These are phyloP conservation scores for Syngnathus typhle DNA, from an alignment of 2,113 vertebrate genomes.

Conservation along the genomic window DNA sequence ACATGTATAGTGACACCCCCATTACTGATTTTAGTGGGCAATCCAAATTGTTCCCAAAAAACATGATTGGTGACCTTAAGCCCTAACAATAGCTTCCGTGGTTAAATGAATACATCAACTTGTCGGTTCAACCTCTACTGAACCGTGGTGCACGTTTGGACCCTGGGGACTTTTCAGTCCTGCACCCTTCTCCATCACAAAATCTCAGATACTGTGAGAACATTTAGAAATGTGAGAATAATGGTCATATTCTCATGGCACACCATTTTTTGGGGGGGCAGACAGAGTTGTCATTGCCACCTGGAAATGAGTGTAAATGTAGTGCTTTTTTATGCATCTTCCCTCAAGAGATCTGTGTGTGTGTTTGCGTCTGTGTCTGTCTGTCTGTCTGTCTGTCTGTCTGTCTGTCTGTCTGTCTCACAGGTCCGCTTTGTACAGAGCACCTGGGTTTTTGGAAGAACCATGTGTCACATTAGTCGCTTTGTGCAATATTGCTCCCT, in stretches of 20 bases:
- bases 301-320: not conserved
- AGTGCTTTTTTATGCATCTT: not conserved
- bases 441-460: slow-evolving; percentile 87
- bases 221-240: not conserved
- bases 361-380: not conserved
- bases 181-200: too few species aligned
- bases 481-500: slow-evolving; percentile 94
- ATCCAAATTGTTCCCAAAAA: too few species aligned
- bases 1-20: too few species aligned
- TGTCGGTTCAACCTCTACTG: too few species aligned
- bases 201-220: too few species aligned
- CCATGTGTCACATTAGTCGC: slow-evolving; percentile 91
- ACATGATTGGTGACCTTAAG: too few species aligned
- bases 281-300: not conserved
- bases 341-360: not conserved
- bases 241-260: not conserved
- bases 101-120: too few species aligned
- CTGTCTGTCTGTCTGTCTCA: not conserved
- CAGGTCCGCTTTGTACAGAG: slow-evolving; percentile 93
- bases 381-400: slow-evolving; percentile 1
- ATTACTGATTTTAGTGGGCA: too few species aligned
- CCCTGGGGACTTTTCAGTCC: too few species aligned
- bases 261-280: not conserved
- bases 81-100: too few species aligned
- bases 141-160: too few species aligned